Evolutionary conservation across 2,888 invertebrate species (phyloP), one percentile per base, ranked within the genome.

Genomic region (Synanthedon formicaeformis): DNA sequence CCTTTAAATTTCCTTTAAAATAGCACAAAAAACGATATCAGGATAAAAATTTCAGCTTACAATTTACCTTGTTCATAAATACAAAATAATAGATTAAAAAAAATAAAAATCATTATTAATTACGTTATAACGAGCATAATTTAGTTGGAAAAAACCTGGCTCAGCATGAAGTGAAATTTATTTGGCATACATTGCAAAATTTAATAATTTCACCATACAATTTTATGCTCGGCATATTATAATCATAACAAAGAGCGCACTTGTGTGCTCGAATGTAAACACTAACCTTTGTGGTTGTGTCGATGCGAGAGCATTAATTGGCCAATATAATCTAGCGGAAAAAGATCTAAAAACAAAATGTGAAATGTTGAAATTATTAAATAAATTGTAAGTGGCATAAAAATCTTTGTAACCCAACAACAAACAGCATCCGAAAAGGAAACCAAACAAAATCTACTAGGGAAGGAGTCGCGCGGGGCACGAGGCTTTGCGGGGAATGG

Each of bases 371-470:
- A 45, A 45, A 45, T 34, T 45, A 45, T 45, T 45, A 45, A 45
- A 49, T 23, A 16, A 49, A 49, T 59, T 61, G 63, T 65, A 66
- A 70, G 2, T 63, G 59, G 63, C 60, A 60, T 59, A 71, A 75
- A 79, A 75, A 77, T 14, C 74, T 78, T 74, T 65, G 69, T 71
- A 76, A 76, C 74, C 74, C 75, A 66, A 82, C 77, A 80, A 80
- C 75, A 81, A 84, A 84, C 73, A 81, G 71, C 77, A 79, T 79
- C 74, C 77, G 75, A 81, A 85, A 84, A 83, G 74, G 81, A 84
- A 85, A 78, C 81, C 84, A 84, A 85, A 84, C 81, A 85, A 83
- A 81, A 82, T 79, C 78, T 77, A 69, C 70, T 75, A 62, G 64
- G 75, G 73, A 68, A 67, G 63, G 69, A 65, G 64, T 69, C 66